These are phyloP conservation scores for Drepana arcuata DNA, from an alignment of 1,140 invertebrate genomes.

Conservation along the genomic window DNA sequence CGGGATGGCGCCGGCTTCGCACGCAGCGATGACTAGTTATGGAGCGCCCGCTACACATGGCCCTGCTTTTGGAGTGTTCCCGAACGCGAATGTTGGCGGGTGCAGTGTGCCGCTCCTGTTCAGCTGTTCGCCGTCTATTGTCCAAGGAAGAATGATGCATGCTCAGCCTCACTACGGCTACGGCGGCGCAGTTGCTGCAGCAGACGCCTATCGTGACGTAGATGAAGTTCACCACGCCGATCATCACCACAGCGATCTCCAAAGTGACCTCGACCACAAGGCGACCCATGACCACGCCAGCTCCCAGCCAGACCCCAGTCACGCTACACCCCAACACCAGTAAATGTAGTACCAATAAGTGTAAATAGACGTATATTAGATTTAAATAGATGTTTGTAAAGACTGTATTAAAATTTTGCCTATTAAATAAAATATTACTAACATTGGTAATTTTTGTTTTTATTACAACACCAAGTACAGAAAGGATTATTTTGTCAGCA, in stretches of 20 bases:
- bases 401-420: too few relatives aligned
- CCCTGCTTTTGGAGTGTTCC: slow-evolving; percentile 36
- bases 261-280: slow-evolving; percentile 11
- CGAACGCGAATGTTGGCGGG: slow-evolving; percentile 31
- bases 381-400: too few relatives aligned
- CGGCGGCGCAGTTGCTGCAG: slow-evolving; percentile 3
- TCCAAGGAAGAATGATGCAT: slow-evolving; percentile 29
- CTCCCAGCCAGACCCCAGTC: slow-evolving; percentile 9
- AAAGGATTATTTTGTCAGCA: too few relatives aligned
- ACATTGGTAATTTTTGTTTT: background rate
- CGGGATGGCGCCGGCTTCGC: slow-evolving; percentile 7
- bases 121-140: slow-evolving; percentile 46
- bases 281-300: slow-evolving; percentile 12
- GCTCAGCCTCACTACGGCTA: slow-evolving; percentile 11
- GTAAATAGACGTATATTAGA: too few relatives aligned
- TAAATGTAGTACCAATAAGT: too few relatives aligned
- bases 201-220: slow-evolving; percentile 21
- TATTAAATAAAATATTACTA: slow-evolving; percentile 4
- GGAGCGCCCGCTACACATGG: slow-evolving; percentile 4
- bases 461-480: too few relatives aligned
- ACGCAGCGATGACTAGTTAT: background rate
- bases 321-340: background rate
- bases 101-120: slow-evolving; percentile 47
- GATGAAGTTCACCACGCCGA: too few relatives aligned
- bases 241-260: slow-evolving; percentile 8